Percentiles rank a stretch among this genome's conserved stretches.
Conservation (phyloP, 2,797 vertebrate species). For the Anguilla pacifica region DNA sequence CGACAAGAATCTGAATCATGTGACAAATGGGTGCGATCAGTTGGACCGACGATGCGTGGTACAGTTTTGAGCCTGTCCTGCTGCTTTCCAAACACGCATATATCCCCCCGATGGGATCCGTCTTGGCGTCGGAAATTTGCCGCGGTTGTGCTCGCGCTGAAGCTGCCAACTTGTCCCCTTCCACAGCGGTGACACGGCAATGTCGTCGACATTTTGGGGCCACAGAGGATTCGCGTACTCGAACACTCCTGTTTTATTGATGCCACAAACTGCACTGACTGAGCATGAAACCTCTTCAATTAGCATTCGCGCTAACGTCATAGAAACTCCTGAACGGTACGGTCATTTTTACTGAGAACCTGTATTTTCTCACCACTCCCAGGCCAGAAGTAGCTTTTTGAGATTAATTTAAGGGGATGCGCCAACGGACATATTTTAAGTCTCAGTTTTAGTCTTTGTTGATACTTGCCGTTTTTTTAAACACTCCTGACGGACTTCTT, state of each 20-base stretch:
- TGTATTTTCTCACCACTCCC: conserved; percentile 10
- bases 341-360: not conserved
- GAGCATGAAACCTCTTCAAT: not conserved
- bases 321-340: conserved; percentile 4
- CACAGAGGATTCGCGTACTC: not conserved
- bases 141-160: not conserved
- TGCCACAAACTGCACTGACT: not conserved
- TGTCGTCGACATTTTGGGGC: not conserved
- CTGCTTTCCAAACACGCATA: not conserved
- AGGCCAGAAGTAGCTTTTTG: not conserved
- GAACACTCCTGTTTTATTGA: not conserved
- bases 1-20: not conserved
- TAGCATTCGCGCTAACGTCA: not conserved
- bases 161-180: not conserved
- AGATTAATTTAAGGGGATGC: not conserved
- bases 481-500: too few species aligned
- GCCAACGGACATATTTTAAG: not conserved
- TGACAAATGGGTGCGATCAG: not conserved
- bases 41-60: not conserved
- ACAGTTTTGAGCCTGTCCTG: not conserved
- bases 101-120: not conserved
- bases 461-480: not conserved
- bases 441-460: not conserved
- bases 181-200: not conserved
- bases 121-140: not conserved